Evolutionary conservation across 1,140 invertebrate genomes (phyloP).

Genomic region (Drosophila sucinea): DNA sequence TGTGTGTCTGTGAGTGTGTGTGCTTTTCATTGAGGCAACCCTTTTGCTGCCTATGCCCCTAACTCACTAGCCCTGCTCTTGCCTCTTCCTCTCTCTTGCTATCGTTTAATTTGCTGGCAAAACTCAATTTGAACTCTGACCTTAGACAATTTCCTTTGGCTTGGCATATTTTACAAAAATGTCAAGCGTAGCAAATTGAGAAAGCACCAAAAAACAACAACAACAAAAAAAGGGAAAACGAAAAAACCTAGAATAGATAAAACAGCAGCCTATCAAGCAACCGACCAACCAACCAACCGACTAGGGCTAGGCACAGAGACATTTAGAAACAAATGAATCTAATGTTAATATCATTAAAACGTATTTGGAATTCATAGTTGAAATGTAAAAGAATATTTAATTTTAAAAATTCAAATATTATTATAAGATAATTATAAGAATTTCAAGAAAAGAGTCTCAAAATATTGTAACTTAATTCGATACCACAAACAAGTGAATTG

Average conservation of each 20-base stretch:
- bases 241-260: constrained; percentile 4
- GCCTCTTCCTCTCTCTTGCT: not conserved
- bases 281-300: not conserved
- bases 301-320: not conserved
- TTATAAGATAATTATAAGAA: no score
- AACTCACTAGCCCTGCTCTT: not conserved
- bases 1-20: not conserved
- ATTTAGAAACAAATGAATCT: no score
- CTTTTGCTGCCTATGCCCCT: not conserved
- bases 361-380: no score
- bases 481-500: no score
- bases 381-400: no score
- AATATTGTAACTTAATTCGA: no score
- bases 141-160: constrained; percentile 47
- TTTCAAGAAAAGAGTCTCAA: no score
- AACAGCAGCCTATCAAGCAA: not conserved
- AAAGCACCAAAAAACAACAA: constrained; percentile 35
- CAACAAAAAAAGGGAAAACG: not conserved
- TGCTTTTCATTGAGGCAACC: constrained; percentile 16
- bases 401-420: no score
- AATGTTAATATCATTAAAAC: no score
- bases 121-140: constrained; percentile 75
- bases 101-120: constrained; percentile 56
- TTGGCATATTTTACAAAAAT: constrained; percentile 56
- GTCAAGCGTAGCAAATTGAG: constrained; percentile 52